phyloP scores from a whole-genome alignment of 1,140 invertebrate species.

The Mesaphorura yosii region DNA sequence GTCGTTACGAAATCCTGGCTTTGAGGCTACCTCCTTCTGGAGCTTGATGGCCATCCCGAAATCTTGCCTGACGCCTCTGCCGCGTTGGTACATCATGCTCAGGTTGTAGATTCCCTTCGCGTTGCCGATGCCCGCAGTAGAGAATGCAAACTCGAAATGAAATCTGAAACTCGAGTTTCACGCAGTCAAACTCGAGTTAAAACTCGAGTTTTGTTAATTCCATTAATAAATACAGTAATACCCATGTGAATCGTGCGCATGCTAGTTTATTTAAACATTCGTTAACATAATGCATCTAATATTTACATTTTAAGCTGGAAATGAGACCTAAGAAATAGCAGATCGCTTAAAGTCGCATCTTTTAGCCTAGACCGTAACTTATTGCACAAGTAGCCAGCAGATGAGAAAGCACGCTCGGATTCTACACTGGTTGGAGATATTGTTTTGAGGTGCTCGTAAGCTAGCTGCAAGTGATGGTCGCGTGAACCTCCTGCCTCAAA shows the following conservation, averaged over 20 bases:
- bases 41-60: too few species aligned
- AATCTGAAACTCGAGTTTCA: neutral
- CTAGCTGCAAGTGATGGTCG: neutral
- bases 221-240: neutral
- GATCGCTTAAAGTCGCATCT: constrained; percentile 1
- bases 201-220: neutral
- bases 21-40: too few species aligned
- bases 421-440: constrained; percentile 12
- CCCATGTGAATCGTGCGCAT: neutral
- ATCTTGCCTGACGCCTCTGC: too few species aligned
- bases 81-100: too few species aligned
- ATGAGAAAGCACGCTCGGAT: constrained; percentile 12
- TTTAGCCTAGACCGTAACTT: constrained; percentile 6
- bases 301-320: neutral
- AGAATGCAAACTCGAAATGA: constrained; percentile 1
- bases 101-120: too few species aligned
- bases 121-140: too few species aligned
- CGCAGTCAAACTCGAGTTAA: neutral
- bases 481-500: neutral
- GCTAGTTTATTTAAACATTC: neutral
- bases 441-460: neutral
- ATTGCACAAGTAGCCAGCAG: constrained; percentile 9
- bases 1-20: too few species aligned
- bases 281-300: neutral
- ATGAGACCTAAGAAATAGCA: constrained; percentile 10